Conservation (phyloP, 2,888 invertebrate genomes). For the Andrena haemorrhoa region DNA sequence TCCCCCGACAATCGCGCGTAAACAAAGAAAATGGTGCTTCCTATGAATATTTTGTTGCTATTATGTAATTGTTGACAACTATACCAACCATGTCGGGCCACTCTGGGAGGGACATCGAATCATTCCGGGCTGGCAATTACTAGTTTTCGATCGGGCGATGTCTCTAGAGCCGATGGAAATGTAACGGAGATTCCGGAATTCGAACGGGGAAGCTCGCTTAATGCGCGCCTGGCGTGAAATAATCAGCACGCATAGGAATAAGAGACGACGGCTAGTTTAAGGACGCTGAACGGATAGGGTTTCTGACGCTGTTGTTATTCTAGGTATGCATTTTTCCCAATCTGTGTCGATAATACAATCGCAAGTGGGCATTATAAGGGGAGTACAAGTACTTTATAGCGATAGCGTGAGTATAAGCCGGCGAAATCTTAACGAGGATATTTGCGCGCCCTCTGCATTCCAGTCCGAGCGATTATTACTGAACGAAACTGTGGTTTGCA, state of each 20-base stretch:
- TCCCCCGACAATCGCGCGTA: slow-evolving; percentile 79
- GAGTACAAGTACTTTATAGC: slow-evolving; percentile 98
- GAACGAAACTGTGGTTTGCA: slow-evolving; percentile 83
- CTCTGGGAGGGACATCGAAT: neutral
- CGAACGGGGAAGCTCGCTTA: neutral
- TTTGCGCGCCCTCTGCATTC: neutral
- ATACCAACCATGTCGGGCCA: neutral
- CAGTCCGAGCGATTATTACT: neutral
- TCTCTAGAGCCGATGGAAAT: neutral
- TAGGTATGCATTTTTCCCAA: slow-evolving; percentile 99
- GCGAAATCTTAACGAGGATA: neutral
- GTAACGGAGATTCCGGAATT: neutral
- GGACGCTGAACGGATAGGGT: neutral
- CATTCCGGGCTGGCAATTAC: neutral
- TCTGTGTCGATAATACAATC: slow-evolving; percentile 98
- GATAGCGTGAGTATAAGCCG: slow-evolving; percentile 90
- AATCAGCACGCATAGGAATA: neutral
- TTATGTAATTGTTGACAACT: slow-evolving; percentile 78
- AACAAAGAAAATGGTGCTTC: slow-evolving; percentile 76
- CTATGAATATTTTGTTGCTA: slow-evolving; percentile 63
- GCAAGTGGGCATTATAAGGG: slow-evolving; percentile 97
- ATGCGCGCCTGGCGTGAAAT: slow-evolving; percentile 1
- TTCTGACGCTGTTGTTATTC: slow-evolving; percentile 72
- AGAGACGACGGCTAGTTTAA: neutral
- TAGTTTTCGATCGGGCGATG: neutral